phyloP scores from a whole-genome alignment of 2,113 vertebrate genomes.

The Nestor notabilis region DNA sequence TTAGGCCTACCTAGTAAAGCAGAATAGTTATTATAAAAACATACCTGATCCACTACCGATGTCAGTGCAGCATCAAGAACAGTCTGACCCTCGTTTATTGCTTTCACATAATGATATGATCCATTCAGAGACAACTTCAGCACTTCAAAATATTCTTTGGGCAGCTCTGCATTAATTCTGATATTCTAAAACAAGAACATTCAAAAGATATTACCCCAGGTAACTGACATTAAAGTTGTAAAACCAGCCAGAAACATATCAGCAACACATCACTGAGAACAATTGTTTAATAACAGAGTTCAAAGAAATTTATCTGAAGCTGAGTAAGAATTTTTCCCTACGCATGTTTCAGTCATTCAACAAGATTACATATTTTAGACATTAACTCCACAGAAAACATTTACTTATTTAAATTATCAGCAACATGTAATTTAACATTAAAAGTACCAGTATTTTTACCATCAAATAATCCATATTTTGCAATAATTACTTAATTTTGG shows the following conservation, averaged over 20 bases:
- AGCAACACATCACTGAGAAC: neutral
- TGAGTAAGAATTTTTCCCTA: neutral
- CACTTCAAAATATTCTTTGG: constrained; percentile 84
- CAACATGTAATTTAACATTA: neutral
- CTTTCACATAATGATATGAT: constrained; percentile 84
- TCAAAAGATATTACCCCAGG: neutral
- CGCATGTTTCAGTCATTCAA: neutral
- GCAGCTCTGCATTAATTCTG: constrained; percentile 80
- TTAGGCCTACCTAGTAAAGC: neutral
- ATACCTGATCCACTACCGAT: constrained; percentile 87
- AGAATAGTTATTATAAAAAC: constrained; percentile 3
- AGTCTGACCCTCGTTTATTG: constrained; percentile 82
- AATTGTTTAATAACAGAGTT: neutral
- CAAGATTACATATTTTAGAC: neutral
- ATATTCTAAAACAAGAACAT: constrained; percentile 80
- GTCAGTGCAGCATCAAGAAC: constrained; percentile 82
- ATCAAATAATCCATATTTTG: neutral
- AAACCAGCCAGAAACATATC: neutral
- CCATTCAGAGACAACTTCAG: constrained; percentile 89
- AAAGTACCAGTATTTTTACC: neutral
- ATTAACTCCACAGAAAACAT: neutral
- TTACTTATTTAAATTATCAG: neutral
- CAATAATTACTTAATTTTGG: neutral
- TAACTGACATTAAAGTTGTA: neutral
- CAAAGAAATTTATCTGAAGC: neutral